These are phyloP conservation scores for Maconellicoccus hirsutus DNA, from an alignment of 1,140 invertebrate genomes.

Conservation along the genomic window DNA sequence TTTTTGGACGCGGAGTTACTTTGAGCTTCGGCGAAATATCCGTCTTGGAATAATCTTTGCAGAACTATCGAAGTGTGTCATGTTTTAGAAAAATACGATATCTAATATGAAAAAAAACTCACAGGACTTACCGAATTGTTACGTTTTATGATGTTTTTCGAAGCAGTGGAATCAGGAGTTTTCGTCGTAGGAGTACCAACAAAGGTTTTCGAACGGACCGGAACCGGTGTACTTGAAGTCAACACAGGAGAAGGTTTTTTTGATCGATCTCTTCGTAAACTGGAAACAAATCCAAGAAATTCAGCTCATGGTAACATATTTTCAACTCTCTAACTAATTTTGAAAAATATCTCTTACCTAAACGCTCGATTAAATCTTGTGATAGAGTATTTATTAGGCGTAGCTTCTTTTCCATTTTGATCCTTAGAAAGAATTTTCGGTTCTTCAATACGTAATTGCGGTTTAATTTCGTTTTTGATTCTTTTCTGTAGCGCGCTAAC, in stretches of 20 bases:
- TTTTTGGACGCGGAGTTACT: not conserved
- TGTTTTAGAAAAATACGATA: no score
- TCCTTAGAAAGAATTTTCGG: not conserved
- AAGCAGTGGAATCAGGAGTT: not conserved
- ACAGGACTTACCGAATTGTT: not conserved
- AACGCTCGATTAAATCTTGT: conserved; percentile 12
- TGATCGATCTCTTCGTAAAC: conserved; percentile 6
- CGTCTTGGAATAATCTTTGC: not conserved
- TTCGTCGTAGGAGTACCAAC: not conserved
- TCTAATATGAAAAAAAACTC: not conserved
- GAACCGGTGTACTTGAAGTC: not conserved
- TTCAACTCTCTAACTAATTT: not conserved
- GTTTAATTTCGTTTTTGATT: not conserved
- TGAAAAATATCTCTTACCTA: not conserved
- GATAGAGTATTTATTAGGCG: not conserved
- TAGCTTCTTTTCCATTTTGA: not conserved
- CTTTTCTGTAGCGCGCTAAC: not conserved
- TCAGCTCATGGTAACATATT: no score
- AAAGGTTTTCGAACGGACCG: not conserved
- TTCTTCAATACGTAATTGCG: not conserved
- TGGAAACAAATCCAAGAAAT: not conserved
- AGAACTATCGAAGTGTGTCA: not conserved
- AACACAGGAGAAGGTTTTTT: not conserved
- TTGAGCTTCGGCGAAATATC: not conserved
- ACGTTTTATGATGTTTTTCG: not conserved